Conservation (phyloP, 35 echinoderm and acorn worm genomes). For the Apostichopus californicus region DNA sequence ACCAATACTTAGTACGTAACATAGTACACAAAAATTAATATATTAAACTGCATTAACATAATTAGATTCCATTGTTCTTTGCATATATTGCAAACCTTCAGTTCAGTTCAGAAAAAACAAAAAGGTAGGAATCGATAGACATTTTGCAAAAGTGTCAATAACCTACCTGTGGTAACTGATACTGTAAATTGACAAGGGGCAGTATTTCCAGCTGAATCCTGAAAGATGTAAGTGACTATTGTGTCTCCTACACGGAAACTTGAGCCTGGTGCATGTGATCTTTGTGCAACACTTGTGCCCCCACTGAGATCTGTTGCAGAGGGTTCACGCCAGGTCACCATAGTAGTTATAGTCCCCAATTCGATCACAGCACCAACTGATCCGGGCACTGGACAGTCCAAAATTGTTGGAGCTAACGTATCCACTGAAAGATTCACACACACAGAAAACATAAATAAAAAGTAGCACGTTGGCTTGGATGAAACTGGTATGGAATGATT, state of each 20-base stretch:
- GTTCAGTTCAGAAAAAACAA: no score
- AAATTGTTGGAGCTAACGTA: conserved; percentile 39
- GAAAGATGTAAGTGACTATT: conserved; percentile 53
- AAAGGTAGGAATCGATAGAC: no score
- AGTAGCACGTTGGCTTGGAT: no score
- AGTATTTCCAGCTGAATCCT: conserved; percentile 59
- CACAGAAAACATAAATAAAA: no score
- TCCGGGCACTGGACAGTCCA: conserved; percentile 1
- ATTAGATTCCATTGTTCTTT: no score
- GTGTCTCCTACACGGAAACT: conserved; percentile 60
- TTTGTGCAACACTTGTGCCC: neutral
- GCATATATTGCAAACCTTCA: no score
- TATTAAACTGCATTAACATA: no score
- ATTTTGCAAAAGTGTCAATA: neutral
- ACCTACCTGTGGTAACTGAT: conserved; percentile 43
- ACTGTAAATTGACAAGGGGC: conserved; percentile 61
- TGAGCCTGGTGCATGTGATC: conserved; percentile 27
- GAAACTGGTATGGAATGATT: no score
- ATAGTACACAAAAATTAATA: no score
- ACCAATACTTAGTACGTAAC: no score
- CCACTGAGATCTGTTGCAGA: conserved; percentile 59
- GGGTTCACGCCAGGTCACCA: conserved; percentile 49
- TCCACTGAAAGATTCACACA: conserved; percentile 8
- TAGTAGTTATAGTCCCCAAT: neutral
- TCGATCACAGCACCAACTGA: neutral